A percentile compares a stretch with the other conserved stretches of the same genome.
These are phyloP conservation scores for Drosophila erecta DNA, from an alignment of 1,140 invertebrate genomes.

Conservation along the genomic window DNA sequence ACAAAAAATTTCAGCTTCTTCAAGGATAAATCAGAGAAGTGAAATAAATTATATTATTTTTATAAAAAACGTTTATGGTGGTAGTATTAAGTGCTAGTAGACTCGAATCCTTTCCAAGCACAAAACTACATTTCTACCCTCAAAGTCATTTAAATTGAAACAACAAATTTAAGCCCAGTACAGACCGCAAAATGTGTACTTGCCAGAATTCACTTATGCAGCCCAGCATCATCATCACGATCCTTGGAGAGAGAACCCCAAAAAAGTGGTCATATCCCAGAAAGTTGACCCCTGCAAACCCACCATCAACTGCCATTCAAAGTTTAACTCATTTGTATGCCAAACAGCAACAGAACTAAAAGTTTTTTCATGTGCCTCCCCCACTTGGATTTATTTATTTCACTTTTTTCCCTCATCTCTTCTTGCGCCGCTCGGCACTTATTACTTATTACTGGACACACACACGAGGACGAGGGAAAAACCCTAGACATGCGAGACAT, in stretches of 20 bases:
- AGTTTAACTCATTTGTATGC: conserved; percentile 83
- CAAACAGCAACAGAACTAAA: conserved; percentile 79
- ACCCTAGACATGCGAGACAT: conserved; percentile 81
- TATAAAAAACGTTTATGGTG: too few relatives aligned
- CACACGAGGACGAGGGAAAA: conserved; percentile 29
- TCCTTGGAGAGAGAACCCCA: background rate
- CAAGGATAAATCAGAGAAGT: too few relatives aligned
- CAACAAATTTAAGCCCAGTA: too few relatives aligned
- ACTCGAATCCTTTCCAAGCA: too few relatives aligned
- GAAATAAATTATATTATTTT: too few relatives aligned
- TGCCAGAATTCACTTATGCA: conserved; percentile 28
- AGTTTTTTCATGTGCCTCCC: conserved; percentile 71
- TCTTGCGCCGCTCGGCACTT: conserved; percentile 66
- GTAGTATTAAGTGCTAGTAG: too few relatives aligned
- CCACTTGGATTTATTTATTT: conserved; percentile 56
- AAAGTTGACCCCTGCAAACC: background rate
- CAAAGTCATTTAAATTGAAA: too few relatives aligned
- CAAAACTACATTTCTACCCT: too few relatives aligned
- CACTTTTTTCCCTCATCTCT: conserved; percentile 33
- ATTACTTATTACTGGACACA: conserved; percentile 78
- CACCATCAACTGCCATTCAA: conserved; percentile 18
- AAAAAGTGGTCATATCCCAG: conserved; percentile 33
- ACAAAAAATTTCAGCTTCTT: too few relatives aligned
- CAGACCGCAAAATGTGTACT: background rate
- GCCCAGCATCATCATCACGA: conserved; percentile 18